Evolutionary conservation across 2,797 vertebrate genomes (phyloP).

Genomic region (Diceros bicornis): DNA sequence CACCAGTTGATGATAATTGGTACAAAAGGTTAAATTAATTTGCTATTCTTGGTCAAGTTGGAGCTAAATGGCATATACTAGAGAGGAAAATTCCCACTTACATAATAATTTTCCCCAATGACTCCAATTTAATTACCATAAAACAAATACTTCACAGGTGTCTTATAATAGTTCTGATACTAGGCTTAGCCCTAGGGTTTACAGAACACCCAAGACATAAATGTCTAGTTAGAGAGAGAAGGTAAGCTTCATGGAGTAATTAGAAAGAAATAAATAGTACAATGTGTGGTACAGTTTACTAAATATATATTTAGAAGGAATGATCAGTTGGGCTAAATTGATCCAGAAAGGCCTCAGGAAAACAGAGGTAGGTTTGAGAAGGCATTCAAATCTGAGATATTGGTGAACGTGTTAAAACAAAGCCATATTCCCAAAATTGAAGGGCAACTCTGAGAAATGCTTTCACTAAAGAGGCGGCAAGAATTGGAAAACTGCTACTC

Average conservation of each 20-base stretch:
- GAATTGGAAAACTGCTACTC: background rate
- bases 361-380: background rate
- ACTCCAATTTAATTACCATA: constrained; percentile 39
- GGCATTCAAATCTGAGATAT: constrained; percentile 13
- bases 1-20: background rate
- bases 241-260: background rate
- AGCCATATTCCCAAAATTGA: background rate
- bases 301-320: background rate
- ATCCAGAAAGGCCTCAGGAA: background rate
- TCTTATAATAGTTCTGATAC: background rate
- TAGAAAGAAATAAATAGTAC: background rate
- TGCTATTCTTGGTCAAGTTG: constrained; percentile 47
- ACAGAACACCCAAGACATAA: background rate
- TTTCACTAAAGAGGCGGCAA: background rate
- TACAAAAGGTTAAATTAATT: background rate
- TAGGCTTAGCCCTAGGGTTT: background rate
- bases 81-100: background rate
- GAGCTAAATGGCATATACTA: background rate
- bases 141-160: background rate
- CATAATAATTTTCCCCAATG: background rate
- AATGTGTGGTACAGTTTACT: background rate
- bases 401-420: constrained; percentile 23
- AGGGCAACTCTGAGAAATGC: background rate
- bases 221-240: background rate
- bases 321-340: background rate